These are phyloP conservation scores for Misgurnus anguillicaudatus DNA, from an alignment of 2,113 vertebrate genomes.

Conservation along the genomic window DNA sequence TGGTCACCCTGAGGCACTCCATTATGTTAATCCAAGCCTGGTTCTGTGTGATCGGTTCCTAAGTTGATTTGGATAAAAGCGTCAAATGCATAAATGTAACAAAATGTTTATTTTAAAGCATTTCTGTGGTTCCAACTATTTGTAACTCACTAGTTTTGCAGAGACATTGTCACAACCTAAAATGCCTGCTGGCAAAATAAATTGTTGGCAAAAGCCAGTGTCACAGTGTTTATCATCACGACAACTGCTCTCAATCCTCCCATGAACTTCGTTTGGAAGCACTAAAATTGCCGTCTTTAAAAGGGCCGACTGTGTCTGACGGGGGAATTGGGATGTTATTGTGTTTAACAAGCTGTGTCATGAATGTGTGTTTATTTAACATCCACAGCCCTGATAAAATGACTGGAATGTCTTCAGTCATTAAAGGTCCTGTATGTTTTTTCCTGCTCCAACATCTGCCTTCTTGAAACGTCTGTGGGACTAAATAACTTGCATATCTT, in stretches of 20 bases:
- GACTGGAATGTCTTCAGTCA: conserved; percentile 68
- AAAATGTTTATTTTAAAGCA: too few relatives aligned
- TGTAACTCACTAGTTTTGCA: background rate
- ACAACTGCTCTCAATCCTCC: conserved; percentile 5
- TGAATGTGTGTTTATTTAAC: conserved; percentile 66
- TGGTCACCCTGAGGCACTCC: too few relatives aligned
- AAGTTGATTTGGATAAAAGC: too few relatives aligned
- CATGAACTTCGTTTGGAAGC: background rate
- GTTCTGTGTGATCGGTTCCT: too few relatives aligned
- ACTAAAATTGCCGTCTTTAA: conserved; percentile 35
- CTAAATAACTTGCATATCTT: conserved; percentile 75
- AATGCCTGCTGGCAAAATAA: background rate
- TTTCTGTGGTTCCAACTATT: too few relatives aligned
- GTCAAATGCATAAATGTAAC: too few relatives aligned
- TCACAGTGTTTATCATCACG: background rate
- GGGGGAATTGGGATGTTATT: conserved; percentile 48
- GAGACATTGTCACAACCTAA: background rate
- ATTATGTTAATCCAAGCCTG: too few relatives aligned
- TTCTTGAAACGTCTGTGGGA: conserved; percentile 66
- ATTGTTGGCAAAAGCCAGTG: background rate
- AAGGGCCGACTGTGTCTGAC: conserved; percentile 13
- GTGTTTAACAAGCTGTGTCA: conserved; percentile 64
- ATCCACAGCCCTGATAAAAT: conserved; percentile 67
- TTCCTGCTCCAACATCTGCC: conserved; percentile 71
- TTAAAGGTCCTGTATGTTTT: conserved; percentile 72